Evolutionary conservation across 2,888 invertebrate species (phyloP), one percentile per base, ranked within the genome.

Genomic region (Augochlorella aurata): DNA sequence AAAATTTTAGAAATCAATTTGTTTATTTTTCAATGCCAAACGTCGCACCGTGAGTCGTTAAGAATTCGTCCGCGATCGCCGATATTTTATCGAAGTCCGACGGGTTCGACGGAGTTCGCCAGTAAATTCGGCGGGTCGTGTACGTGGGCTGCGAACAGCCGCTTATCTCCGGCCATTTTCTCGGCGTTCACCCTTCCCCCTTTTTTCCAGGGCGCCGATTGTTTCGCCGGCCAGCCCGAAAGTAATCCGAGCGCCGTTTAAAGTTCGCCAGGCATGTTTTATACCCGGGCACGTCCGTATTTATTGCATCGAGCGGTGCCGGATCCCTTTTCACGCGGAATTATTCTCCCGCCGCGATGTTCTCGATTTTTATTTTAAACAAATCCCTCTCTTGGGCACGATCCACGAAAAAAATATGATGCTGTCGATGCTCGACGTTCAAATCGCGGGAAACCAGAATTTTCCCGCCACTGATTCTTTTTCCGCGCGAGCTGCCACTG

Each of bases 131-230:
- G 21, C 61, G 50, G 18, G 44, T n/a, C 24, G 49, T 45, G 71
- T 69, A 29, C 77, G 18, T n/a, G 29, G 49, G 58, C 24, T 68
- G 61, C 50, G 45, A 75, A 78, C 78, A 47, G 44, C 21, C 76
- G 78, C 63, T 78, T 78, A 78, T 76, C 77, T 78, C 45, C 50
- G n/a, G 1, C 68, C 68, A 44, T 68, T 68, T 74, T 74, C 24
- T 58, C 49, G 24, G 9, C 58, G 16, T 54, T 50, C 21, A n/a
- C 49, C 18, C 47, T 3, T 14, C 21, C n/a, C 21, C 14, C 49
- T 12, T 69, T 24, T 69, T 24, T 29, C 14, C 45, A 21, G 61
- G 29, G 12, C 50, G 49, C 21, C 66, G 70, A 81, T 79, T 79
- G 73, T 79, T 74, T 79, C 69, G 24, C 66, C 14, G 16, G 16